phyloP scores from a whole-genome alignment of 1,140 invertebrate genomes.

The Pachypeltis micranthus region DNA sequence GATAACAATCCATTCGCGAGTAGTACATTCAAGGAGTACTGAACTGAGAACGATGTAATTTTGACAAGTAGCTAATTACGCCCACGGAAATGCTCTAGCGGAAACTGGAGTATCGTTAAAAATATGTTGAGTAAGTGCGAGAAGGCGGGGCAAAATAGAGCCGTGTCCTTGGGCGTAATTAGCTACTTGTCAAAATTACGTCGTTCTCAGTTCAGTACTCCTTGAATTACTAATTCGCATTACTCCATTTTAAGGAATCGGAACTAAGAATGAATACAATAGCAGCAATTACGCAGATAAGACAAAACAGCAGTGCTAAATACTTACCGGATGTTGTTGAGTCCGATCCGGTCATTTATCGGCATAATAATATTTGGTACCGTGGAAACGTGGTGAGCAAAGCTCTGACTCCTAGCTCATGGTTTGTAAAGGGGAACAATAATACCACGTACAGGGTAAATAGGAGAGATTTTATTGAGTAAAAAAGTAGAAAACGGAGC shows the following conservation, averaged over 20 bases:
- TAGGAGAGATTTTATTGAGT: neutral
- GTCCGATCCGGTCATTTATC: neutral
- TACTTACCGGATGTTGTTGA: neutral
- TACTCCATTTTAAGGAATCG: neutral
- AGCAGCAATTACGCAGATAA: neutral
- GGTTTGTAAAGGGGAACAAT: neutral
- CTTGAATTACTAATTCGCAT: neutral
- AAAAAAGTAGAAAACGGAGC: too few relatives aligned
- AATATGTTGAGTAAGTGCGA: neutral
- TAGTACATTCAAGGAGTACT: too few relatives aligned
- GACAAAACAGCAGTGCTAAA: neutral
- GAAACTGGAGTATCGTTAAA: too few relatives aligned
- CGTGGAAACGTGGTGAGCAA: neutral
- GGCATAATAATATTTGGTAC: neutral
- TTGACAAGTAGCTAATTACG: neutral
- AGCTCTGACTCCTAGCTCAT: neutral
- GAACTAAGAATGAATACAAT: neutral
- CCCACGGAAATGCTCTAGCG: neutral
- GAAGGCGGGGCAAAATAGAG: neutral
- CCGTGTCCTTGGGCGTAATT: neutral
- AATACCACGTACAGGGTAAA: neutral
- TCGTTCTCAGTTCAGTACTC: neutral
- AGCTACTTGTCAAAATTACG: neutral
- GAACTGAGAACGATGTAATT: too few relatives aligned
- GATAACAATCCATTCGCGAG: too few relatives aligned